Conservation (phyloP, 1,140 invertebrate genomes). For the Centruroides vittatus region DNA sequence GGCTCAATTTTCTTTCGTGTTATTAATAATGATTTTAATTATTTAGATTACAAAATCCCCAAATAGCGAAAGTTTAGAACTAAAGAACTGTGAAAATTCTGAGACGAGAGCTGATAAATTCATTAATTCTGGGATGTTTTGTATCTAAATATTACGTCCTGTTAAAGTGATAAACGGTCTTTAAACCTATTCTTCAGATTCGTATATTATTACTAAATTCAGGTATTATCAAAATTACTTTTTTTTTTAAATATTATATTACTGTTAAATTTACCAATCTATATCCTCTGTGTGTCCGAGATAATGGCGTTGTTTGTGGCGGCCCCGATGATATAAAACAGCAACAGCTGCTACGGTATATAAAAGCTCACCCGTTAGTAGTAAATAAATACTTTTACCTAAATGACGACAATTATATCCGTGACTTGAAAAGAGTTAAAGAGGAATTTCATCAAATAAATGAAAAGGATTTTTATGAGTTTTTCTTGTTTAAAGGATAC, state of each 20-base stretch:
- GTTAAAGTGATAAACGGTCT: too few species aligned
- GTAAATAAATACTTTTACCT: constrained; percentile 70
- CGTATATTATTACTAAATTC: too few species aligned
- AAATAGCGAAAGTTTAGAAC: too few species aligned
- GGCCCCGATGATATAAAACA: constrained; percentile 75
- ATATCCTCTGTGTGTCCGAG: constrained; percentile 89
- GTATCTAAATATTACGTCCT: too few species aligned
- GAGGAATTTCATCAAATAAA: not conserved
- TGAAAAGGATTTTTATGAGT: not conserved
- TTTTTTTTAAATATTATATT: not conserved
- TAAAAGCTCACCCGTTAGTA: constrained; percentile 79
- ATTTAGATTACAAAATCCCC: too few species aligned
- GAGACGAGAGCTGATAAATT: too few species aligned
- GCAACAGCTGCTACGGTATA: constrained; percentile 87
- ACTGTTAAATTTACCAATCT: constrained; percentile 32
- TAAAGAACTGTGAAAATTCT: too few species aligned
- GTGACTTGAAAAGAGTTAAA: constrained; percentile 41
- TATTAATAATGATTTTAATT: too few species aligned
- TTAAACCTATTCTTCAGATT: too few species aligned
- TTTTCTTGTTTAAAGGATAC: constrained; percentile 39
- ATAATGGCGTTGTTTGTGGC: constrained; percentile 83
- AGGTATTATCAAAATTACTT: too few species aligned
- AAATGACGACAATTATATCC: constrained; percentile 83
- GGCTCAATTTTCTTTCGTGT: too few species aligned
- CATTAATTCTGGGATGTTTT: too few species aligned